Conservation (phyloP, 2,888 invertebrate species). For the Melitaea athalia region DNA sequence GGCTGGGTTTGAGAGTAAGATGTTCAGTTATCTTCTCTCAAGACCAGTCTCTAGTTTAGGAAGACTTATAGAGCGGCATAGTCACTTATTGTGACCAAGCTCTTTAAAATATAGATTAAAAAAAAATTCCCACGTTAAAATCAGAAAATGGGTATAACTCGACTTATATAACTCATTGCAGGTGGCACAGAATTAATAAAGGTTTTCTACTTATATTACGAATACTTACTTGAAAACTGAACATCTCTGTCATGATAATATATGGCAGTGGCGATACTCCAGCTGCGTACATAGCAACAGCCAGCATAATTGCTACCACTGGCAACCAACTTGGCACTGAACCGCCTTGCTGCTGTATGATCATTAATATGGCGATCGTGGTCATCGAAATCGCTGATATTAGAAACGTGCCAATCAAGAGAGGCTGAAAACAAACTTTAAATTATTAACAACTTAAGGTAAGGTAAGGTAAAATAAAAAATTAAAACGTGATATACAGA, state of each 20-base stretch:
- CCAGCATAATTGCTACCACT: constrained; percentile 45
- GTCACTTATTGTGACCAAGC: too few relatives aligned
- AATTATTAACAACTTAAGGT: too few relatives aligned
- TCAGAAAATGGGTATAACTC: too few relatives aligned
- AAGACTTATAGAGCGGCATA: too few relatives aligned
- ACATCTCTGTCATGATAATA: constrained; percentile 58
- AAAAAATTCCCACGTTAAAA: too few relatives aligned
- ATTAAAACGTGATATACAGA: too few relatives aligned
- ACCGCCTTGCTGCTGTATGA: constrained; percentile 46
- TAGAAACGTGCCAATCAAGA: constrained; percentile 43
- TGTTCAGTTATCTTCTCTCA: too few relatives aligned
- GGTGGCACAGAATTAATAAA: not conserved
- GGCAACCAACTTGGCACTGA: constrained; percentile 52
- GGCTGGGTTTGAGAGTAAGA: too few relatives aligned
- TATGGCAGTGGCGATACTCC: constrained; percentile 55
- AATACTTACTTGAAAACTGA: constrained; percentile 55
- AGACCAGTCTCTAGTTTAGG: too few relatives aligned
- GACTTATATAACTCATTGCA: too few relatives aligned
- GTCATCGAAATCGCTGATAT: constrained; percentile 45
- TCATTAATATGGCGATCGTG: constrained; percentile 46
- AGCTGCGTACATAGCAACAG: constrained; percentile 50
- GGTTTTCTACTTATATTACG: not conserved
- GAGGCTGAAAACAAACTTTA: constrained; percentile 42
- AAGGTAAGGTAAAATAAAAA: too few relatives aligned
- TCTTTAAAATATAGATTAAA: too few relatives aligned